A percentile compares a stretch with the other conserved stretches of the same genome.
phyloP scores from a whole-genome alignment of 92 coral and sea anemone species.

The Umimayanthus chanpuru region DNA sequence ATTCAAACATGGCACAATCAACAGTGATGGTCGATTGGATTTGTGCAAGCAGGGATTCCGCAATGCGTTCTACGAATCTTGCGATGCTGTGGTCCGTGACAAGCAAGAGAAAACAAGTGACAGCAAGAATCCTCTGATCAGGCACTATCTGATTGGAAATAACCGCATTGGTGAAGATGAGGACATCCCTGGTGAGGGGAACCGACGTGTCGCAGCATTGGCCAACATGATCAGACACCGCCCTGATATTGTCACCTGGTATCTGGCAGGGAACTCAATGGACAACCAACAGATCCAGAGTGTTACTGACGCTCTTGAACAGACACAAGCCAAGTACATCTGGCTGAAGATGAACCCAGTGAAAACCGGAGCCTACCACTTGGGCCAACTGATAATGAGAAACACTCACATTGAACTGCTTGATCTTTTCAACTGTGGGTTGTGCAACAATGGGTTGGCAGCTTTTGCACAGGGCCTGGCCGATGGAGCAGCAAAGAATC shows the following conservation, averaged over 20 bases:
- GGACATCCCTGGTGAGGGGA: slow-evolving; percentile 57
- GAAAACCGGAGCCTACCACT: slow-evolving; percentile 62
- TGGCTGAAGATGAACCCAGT: slow-evolving; percentile 72
- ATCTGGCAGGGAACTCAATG: slow-evolving; percentile 64
- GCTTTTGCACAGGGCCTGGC: slow-evolving; percentile 57
- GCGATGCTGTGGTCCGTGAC: slow-evolving; percentile 61
- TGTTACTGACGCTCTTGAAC: slow-evolving; percentile 60
- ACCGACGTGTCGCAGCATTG: slow-evolving; percentile 60
- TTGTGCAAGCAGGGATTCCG: slow-evolving; percentile 72
- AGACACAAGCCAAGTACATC: slow-evolving; percentile 56
- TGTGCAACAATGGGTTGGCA: slow-evolving; percentile 66
- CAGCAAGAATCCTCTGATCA: slow-evolving; percentile 51
- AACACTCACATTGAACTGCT: slow-evolving; percentile 54
- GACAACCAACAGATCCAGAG: slow-evolving; percentile 47
- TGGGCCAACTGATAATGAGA: slow-evolving; percentile 63
- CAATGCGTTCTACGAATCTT: slow-evolving; percentile 53
- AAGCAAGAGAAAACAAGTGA: slow-evolving; percentile 20
- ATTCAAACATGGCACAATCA: slow-evolving; percentile 60
- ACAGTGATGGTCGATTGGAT: slow-evolving; percentile 69
- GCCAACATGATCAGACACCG: slow-evolving; percentile 66
- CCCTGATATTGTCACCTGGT: slow-evolving; percentile 66
- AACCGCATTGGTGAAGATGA: slow-evolving; percentile 72
- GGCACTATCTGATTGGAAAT: slow-evolving; percentile 67
- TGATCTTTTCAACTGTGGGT: slow-evolving; percentile 65
- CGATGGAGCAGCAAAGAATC: slow-evolving; percentile 46